Evolutionary conservation across 2,113 vertebrate species (phyloP), one percentile per base, ranked within the genome.

Genomic region (Xenopus borealis): DNA sequence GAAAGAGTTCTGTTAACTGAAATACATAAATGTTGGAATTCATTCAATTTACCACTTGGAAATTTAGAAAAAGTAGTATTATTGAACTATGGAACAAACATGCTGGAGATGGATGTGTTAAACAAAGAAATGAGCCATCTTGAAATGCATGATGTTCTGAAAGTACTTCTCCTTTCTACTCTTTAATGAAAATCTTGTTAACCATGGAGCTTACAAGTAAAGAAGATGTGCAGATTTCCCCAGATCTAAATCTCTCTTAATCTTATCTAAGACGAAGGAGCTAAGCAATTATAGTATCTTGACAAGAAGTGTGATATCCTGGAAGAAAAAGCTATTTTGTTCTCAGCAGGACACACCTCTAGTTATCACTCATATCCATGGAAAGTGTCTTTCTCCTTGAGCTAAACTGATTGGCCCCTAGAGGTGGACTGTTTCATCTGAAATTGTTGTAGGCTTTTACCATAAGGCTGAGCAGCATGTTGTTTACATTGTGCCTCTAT

Each of bases 141-240:
- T 61, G 65, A 67, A 62, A 33, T 12, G 4, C 50, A 72, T 23
- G 10, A 33, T 53, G 18, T 13, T 57, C 33, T 23, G 20, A 45
- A 70, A 61, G 18, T 46, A 27, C 23, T 70, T 61, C 61, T 75
- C 12, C 18, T 53, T 33, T 27, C 33, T 63, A 69, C 45, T 69
- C n/a, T 70, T 53, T 70, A 77, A 57, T 27, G 12, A n/a, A 63
- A 70, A 77, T 77, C 74, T 64, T 20, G 55, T 77, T 77, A 77
- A 63, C 27, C 47, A 77, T 58, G 74, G 74, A 64, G 74, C 66
- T 77, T 77, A 77, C 10, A 64, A 33, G 2, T 52, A 17, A 27
- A 52, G 59, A 47, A 63, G 59, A 69, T 27, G 74, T 55, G 50
- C 74, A 77, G 59, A 55, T 70, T 44, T 53, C 2, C 18, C 46